Percentiles rank a stretch among this genome's conserved stretches.
These are phyloP conservation scores for Rhinogobius similis DNA, from an alignment of 2,113 vertebrate genomes.

Conservation along the genomic window DNA sequence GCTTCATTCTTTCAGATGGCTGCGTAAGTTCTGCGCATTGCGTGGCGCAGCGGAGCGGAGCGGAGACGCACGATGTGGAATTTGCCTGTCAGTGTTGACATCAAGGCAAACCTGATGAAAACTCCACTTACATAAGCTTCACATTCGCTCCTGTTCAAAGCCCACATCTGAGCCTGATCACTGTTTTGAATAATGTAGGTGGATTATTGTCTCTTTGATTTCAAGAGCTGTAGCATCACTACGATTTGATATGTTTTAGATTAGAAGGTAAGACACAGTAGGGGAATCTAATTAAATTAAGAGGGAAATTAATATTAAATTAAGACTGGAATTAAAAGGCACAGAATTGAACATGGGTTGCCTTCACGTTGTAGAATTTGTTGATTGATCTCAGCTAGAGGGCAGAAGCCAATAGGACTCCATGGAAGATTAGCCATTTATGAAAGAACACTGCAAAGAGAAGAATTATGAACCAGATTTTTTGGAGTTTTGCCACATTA, in stretches of 20 bases:
- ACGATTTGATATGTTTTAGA: slow-evolving; percentile 3
- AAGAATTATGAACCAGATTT: too few species aligned
- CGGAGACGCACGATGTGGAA: too few species aligned
- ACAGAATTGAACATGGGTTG: neutral
- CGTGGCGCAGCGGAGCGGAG: too few species aligned
- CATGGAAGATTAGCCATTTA: neutral
- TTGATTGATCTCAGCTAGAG: neutral
- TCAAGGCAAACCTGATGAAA: slow-evolving; percentile 31
- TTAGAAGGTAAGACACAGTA: neutral
- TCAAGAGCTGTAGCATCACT: slow-evolving; percentile 36
- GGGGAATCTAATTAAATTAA: too few species aligned
- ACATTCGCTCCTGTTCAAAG: slow-evolving; percentile 43
- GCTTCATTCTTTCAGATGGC: too few species aligned
- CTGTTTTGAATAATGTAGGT: slow-evolving; percentile 63
- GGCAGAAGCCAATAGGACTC: neutral
- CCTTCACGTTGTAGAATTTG: neutral
- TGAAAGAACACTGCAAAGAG: neutral
- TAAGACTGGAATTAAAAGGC: neutral
- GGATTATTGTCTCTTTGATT: slow-evolving; percentile 38
- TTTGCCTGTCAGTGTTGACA: slow-evolving; percentile 20
- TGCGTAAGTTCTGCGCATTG: too few species aligned
- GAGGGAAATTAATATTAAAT: neutral
- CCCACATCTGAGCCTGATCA: slow-evolving; percentile 44
- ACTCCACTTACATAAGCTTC: slow-evolving; percentile 58
- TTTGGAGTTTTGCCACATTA: too few species aligned